Evolutionary conservation across 2,888 invertebrate genomes (phyloP).

Genomic region (Creontiades dilutus): DNA sequence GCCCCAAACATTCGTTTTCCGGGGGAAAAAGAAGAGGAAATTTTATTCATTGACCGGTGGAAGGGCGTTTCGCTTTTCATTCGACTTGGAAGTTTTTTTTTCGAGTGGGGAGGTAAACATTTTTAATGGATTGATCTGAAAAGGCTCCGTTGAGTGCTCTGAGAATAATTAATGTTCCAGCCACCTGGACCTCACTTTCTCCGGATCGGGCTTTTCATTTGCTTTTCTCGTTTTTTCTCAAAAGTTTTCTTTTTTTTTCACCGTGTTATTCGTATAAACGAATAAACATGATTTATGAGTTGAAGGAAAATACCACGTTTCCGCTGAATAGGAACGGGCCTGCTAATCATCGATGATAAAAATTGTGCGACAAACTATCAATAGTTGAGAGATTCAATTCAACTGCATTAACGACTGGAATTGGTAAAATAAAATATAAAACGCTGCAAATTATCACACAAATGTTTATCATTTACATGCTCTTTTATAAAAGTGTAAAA

Average conservation of each 20-base stretch:
- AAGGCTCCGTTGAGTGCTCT: constrained; percentile 64
- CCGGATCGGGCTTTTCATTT: constrained; percentile 37
- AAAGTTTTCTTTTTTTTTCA: constrained; percentile 12
- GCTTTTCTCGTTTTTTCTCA: constrained; percentile 48
- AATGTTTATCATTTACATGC: too few relatives aligned
- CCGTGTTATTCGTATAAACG: not conserved
- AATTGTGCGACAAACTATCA: too few relatives aligned
- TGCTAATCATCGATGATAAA: too few relatives aligned
- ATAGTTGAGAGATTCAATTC: too few relatives aligned
- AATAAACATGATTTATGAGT: constrained; percentile 9
- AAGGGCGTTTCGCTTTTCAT: constrained; percentile 48
- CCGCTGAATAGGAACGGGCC: too few relatives aligned
- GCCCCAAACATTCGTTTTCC: not conserved
- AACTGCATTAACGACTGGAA: too few relatives aligned
- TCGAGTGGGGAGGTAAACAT: constrained; percentile 67
- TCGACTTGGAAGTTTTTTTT: constrained; percentile 54
- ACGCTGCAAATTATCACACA: too few relatives aligned
- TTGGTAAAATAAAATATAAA: too few relatives aligned
- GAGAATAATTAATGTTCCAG: constrained; percentile 66
- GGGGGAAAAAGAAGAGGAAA: constrained; percentile 1
- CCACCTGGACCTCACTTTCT: constrained; percentile 54
- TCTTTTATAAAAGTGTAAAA: too few relatives aligned
- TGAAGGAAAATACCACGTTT: not conserved
- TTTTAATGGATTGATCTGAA: constrained; percentile 70
- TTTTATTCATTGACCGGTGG: not conserved